Base-by-base conservation (phyloP, 2,888 invertebrate genomes). In the Cryptocephalus moraei region DNA sequence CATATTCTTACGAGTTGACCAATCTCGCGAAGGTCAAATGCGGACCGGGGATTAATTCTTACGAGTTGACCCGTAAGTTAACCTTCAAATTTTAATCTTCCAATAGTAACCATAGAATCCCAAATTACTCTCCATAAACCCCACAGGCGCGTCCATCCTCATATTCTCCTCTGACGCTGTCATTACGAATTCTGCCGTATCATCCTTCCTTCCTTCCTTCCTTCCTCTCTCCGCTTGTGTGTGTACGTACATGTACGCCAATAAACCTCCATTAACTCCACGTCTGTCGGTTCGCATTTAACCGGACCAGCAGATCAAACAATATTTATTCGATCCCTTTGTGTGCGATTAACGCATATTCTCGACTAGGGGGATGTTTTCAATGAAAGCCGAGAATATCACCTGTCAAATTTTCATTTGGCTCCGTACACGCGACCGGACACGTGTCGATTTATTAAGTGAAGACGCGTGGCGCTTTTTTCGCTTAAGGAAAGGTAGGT, bases 301-400 rank as follows among this genome's bases (percentile, higher is more conserved):
- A 45, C 43, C 45, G 6, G 39, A 50, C 42, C 41, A 45, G 33
- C 34, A 42, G 32, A 49, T 51, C 36, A 49, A 43, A 48, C 40
- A 49, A 48, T 33, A 47, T 51, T 49, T 45, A 43, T 36, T 41
- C 49, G 47, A 51, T 47, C 49, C 47, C 43, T 47, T 51, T 49
- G 38, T 47, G 41, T 32, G 34, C 12, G 38, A 50, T 46, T 51
- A 48, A 48, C 46, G 45, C 49, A 50, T 44, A 46, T 36, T 2
- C 6, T 4, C 36, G 36, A n/a, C 36, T 2, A 36, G 36, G 36
- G 36, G 12, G 12, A 36, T 41, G 44, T 47, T 54, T 52, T 52
- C 49, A 51, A 54, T 54, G 49, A 22, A 54, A 54, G 46, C 43
- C 43, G 45, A 45, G 49, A 48, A 48, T 50, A 50, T 50, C 52